A percentile compares a stretch with the other conserved stretches of the same genome.
Conservation (phyloP, 2,113 vertebrate genomes). For the Menura novaehollandiae region DNA sequence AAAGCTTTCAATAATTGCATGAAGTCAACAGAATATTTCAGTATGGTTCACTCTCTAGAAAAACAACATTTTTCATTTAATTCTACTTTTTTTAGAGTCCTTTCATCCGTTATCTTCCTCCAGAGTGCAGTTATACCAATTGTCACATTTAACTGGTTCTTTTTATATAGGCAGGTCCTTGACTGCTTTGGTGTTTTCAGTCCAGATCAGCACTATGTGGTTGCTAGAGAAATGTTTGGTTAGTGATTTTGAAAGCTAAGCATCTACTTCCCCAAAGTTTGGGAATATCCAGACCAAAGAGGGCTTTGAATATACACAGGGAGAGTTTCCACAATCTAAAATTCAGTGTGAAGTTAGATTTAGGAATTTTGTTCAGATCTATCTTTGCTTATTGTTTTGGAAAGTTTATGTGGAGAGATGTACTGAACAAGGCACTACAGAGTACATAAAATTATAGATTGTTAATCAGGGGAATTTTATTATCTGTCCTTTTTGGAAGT, state of each 20-base stretch:
- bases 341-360: background rate
- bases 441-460: constrained; percentile 32
- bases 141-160: background rate
- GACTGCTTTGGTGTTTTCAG: background rate
- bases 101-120: background rate
- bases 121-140: background rate
- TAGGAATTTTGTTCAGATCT: background rate
- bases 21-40: background rate
- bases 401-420: background rate
- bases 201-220: background rate
- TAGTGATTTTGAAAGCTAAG: background rate
- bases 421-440: background rate
- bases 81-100: background rate
- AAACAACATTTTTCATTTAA: background rate
- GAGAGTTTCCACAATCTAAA: background rate
- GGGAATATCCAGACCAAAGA: background rate
- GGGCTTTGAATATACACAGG: background rate
- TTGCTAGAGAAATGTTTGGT: background rate
- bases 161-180: background rate
- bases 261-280: background rate
- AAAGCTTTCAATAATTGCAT: background rate
- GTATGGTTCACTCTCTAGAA: background rate
- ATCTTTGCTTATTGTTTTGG: background rate
- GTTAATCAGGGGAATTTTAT: constrained; percentile 45
- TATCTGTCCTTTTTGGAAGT: constrained; percentile 10